These are phyloP conservation scores for Xestia rhomboidea DNA, from an alignment of 2,888 invertebrate species.

Conservation along the genomic window DNA sequence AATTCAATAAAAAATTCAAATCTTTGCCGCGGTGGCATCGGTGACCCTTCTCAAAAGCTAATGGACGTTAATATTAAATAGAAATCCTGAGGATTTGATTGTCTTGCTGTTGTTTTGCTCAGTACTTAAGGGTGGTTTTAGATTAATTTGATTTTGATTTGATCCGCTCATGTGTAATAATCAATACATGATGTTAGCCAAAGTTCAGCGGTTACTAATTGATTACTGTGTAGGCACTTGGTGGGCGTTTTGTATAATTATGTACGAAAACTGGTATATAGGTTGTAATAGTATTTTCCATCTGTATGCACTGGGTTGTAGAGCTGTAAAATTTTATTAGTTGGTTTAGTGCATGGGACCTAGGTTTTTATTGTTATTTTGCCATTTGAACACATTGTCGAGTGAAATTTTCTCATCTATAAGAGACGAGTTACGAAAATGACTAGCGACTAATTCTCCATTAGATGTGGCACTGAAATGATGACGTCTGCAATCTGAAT, in stretches of 20 bases:
- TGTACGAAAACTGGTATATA: not conserved
- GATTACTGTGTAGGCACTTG: not conserved
- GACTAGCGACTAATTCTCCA: not conserved
- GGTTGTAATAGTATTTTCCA: not conserved
- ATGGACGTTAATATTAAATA: conserved; percentile 66
- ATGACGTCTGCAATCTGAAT: not conserved
- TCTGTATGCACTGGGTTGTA: not conserved
- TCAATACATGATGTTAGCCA: conserved; percentile 13
- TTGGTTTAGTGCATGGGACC: not conserved
- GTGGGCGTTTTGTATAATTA: not conserved
- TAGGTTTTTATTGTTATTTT: not conserved
- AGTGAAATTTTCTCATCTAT: not conserved
- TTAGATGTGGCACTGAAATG: not conserved
- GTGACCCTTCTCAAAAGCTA: conserved; percentile 67
- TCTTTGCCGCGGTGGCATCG: conserved; percentile 39
- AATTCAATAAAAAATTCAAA: conserved; percentile 69
- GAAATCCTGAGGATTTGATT: conserved; percentile 57
- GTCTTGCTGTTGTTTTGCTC: conserved; percentile 40
- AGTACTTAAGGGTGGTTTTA: conserved; percentile 14
- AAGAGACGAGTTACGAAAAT: not conserved
- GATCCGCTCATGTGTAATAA: conserved; percentile 46
- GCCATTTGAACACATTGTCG: not conserved
- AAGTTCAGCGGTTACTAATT: conserved; percentile 39
- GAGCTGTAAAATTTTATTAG: not conserved
- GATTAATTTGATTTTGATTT: conserved; percentile 51